Evolutionary conservation across 2,113 vertebrate genomes (phyloP).

Genomic region (Misgurnus mizolepis): DNA sequence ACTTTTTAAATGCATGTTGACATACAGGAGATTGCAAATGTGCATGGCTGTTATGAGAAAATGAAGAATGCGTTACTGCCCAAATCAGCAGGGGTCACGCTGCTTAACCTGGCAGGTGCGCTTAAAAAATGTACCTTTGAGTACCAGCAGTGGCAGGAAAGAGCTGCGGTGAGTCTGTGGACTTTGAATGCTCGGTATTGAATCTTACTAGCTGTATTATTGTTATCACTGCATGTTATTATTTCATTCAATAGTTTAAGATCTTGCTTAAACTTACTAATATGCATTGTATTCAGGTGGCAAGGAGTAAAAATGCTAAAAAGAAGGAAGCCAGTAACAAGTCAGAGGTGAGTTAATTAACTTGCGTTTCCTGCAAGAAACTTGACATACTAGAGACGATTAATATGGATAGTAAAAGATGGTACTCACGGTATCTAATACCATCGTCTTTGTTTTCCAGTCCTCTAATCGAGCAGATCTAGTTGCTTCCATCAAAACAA

Average conservation of each 20-base stretch:
- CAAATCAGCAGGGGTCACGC: conserved; percentile 74
- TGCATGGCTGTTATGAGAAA: conserved; percentile 86
- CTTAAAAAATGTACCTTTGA: conserved; percentile 74
- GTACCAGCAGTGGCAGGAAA: conserved; percentile 83
- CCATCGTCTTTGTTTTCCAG: conserved; percentile 58
- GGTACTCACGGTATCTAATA: neutral
- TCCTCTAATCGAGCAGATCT: conserved; percentile 77
- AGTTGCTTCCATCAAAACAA: conserved; percentile 86
- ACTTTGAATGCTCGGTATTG: neutral
- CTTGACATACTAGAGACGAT: neutral
- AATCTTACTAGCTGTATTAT: neutral
- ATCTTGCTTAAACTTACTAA: neutral
- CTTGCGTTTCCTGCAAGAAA: neutral
- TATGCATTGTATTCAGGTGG: conserved; percentile 9
- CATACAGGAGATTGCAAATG: conserved; percentile 81
- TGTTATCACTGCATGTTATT: neutral
- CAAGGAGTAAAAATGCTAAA: conserved; percentile 2
- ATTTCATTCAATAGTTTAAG: neutral
- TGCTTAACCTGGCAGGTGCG: conserved; percentile 73
- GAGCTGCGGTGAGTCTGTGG: conserved; percentile 60
- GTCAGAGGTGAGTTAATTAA: conserved; percentile 35
- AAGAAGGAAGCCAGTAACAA: conserved; percentile 17
- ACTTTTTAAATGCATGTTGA: neutral
- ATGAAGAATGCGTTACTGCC: conserved; percentile 79
- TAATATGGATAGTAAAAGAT: neutral